phyloP scores from a whole-genome alignment of 2,113 vertebrate species.

The Larimichthys polyactis region DNA sequence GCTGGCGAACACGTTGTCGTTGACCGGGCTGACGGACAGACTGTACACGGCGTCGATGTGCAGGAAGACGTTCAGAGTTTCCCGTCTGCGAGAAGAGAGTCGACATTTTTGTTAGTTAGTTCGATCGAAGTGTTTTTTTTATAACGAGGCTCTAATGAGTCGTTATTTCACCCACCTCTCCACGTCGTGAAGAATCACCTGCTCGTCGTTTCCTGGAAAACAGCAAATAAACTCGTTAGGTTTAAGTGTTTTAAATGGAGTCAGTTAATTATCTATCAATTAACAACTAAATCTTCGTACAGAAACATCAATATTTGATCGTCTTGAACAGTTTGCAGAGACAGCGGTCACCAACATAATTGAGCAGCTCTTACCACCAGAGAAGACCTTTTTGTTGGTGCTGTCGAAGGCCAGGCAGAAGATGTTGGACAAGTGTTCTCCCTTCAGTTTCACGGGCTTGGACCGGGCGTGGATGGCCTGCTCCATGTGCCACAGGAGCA shows the following conservation, averaged over 20 bases:
- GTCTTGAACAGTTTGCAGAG: slow-evolving; percentile 21
- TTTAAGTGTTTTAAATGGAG: background rate
- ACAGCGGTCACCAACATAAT: no score
- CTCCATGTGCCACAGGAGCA: slow-evolving; percentile 98
- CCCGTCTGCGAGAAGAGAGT: slow-evolving; percentile 82
- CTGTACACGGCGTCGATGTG: slow-evolving; percentile 99
- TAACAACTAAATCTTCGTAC: background rate
- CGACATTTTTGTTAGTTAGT: no score
- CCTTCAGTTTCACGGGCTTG: slow-evolving; percentile 95
- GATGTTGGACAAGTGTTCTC: slow-evolving; percentile 98
- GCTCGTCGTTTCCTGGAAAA: slow-evolving; percentile 94
- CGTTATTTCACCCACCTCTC: slow-evolving; percentile 87
- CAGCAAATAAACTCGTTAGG: slow-evolving; percentile 32
- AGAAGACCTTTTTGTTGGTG: slow-evolving; percentile 95
- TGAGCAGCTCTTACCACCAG: slow-evolving; percentile 97
- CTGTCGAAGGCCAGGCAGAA: slow-evolving; percentile 99
- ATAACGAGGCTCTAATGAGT: background rate
- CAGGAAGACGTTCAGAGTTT: slow-evolving; percentile 96
- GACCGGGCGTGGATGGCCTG: slow-evolving; percentile 92
- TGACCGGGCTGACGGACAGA: slow-evolving; percentile 96
- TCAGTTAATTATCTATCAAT: slow-evolving; percentile 6
- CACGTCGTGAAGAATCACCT: slow-evolving; percentile 98
- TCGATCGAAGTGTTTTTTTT: background rate
- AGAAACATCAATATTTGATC: background rate
- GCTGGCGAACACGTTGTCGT: slow-evolving; percentile 98